Evolutionary conservation across 2,888 invertebrate genomes (phyloP).

Genomic region (Aplocera efformata): DNA sequence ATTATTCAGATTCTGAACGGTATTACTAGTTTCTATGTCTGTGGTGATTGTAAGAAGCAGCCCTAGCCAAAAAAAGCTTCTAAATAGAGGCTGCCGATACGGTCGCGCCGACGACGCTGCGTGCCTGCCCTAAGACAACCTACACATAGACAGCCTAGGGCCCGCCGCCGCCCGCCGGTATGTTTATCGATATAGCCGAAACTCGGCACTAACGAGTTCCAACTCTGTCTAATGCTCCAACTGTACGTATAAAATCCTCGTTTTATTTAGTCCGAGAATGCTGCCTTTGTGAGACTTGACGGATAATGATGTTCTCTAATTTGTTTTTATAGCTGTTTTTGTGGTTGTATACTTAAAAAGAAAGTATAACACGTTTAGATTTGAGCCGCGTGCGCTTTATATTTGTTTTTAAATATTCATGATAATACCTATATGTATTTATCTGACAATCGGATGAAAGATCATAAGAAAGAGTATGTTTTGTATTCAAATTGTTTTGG

Average conservation of each 20-base stretch:
- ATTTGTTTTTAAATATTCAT: too few species aligned
- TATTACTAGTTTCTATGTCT: too few species aligned
- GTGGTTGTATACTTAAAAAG: constrained; percentile 2
- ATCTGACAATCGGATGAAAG: too few species aligned
- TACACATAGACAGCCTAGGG: constrained; percentile 68
- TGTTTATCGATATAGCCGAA: constrained; percentile 48
- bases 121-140: constrained; percentile 76
- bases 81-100: constrained; percentile 43
- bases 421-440: too few species aligned
- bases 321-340: constrained; percentile 12
- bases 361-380: constrained; percentile 3
- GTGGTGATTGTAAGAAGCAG: constrained; percentile 33
- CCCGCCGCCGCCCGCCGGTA: constrained; percentile 37
- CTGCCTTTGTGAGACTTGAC: constrained; percentile 11
- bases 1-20: too few species aligned
- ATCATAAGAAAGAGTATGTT: too few species aligned
- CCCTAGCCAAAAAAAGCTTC: constrained; percentile 68
- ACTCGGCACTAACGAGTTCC: constrained; percentile 37
- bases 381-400: background rate
- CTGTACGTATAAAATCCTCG: constrained; percentile 20
- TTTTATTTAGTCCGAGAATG: constrained; percentile 1
- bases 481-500: too few species aligned
- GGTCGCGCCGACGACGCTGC: constrained; percentile 54
- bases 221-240: constrained; percentile 34
- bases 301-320: constrained; percentile 10